Evolutionary conservation across 2,797 vertebrate species (phyloP).

Genomic region (Esox masquinongy): DNA sequence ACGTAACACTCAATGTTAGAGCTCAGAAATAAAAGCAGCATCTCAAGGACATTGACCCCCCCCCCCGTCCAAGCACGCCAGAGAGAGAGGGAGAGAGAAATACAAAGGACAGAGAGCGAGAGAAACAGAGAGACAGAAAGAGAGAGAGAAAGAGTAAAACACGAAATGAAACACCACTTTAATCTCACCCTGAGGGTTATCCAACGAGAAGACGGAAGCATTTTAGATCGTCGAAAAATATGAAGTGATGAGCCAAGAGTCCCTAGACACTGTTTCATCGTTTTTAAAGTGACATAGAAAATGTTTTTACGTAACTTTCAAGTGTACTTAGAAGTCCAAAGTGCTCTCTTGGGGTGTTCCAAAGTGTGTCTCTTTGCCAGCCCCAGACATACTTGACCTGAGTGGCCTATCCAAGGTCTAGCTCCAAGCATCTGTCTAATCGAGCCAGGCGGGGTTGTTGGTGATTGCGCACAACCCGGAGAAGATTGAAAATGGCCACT

Average conservation of each 20-base stretch:
- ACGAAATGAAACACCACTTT: constrained; percentile 27
- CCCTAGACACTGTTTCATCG: constrained; percentile 32
- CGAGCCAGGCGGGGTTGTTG: neutral
- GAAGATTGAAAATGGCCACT: constrained; percentile 23
- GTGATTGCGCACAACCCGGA: constrained; percentile 11
- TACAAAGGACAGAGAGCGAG: neutral
- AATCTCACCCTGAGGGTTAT: constrained; percentile 29
- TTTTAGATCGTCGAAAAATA: constrained; percentile 18
- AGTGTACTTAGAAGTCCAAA: constrained; percentile 42
- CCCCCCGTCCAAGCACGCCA: neutral
- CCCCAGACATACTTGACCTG: constrained; percentile 32
- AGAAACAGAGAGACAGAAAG: neutral
- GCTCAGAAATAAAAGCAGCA: neutral
- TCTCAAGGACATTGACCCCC: neutral
- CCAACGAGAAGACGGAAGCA: constrained; percentile 27
- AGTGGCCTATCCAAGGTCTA: constrained; percentile 26
- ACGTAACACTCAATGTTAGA: neutral
- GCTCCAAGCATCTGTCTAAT: constrained; percentile 28
- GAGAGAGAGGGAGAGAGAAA: neutral
- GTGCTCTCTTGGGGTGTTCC: constrained; percentile 27
- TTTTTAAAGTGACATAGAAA: neutral
- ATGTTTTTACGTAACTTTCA: constrained; percentile 7
- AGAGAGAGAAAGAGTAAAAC: constrained; percentile 14
- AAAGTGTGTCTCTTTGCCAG: constrained; percentile 13
- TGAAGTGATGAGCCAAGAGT: neutral